phyloP scores from a whole-genome alignment of 2,113 vertebrate genomes.

The Trematomus loennbergii region DNA sequence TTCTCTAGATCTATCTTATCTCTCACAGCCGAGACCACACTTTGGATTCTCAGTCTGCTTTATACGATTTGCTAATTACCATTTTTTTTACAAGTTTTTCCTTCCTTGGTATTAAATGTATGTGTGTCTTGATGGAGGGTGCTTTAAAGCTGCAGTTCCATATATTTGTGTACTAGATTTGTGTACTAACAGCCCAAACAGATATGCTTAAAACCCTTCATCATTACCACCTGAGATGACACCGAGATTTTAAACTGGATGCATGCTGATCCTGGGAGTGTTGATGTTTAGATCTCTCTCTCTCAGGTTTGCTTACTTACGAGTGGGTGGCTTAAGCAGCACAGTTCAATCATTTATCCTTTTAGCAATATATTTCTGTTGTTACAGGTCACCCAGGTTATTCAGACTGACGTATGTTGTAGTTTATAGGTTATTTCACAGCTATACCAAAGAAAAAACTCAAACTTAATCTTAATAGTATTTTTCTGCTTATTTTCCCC shows the following conservation, averaged over 20 bases:
- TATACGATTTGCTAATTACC: not conserved
- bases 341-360: not conserved
- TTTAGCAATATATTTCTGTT: not conserved
- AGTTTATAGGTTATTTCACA: not conserved
- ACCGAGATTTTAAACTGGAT: not conserved
- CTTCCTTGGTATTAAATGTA: not conserved
- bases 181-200: no score
- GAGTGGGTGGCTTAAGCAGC: not conserved
- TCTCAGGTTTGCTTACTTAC: not conserved
- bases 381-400: not conserved
- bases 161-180: not conserved
- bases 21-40: not conserved
- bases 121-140: not conserved
- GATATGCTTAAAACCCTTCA: not conserved
- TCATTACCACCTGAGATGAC: not conserved
- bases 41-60: not conserved
- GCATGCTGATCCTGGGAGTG: not conserved
- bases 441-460: not conserved
- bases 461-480: not conserved
- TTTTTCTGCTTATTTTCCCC: not conserved
- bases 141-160: not conserved
- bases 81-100: not conserved
- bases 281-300: not conserved
- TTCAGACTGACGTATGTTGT: not conserved
- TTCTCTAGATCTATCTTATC: slow-evolving; percentile 6